Conservation (phyloP, 2,888 invertebrate genomes). For the Iphiclides podalirius region DNA sequence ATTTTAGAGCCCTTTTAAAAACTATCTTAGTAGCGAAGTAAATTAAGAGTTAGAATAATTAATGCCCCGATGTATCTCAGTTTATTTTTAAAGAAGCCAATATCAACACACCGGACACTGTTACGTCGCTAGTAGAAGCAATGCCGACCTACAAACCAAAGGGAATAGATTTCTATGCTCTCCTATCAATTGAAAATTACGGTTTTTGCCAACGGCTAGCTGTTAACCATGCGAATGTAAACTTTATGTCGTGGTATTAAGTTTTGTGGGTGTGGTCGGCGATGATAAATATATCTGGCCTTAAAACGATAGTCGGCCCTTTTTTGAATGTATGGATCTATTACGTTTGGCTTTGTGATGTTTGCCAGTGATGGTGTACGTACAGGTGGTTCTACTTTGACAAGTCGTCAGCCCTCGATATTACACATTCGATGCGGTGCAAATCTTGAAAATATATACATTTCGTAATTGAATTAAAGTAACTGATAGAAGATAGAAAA, state of each 20-base stretch:
- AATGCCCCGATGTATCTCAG: too few species aligned
- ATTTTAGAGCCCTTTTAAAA: too few species aligned
- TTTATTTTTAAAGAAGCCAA: too few species aligned
- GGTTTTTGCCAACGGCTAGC: constrained; percentile 3
- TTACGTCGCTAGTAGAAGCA: constrained; percentile 11
- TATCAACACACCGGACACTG: too few species aligned
- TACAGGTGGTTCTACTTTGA: constrained; percentile 45
- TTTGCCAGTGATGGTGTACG: constrained; percentile 35
- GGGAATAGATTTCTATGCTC: constrained; percentile 21
- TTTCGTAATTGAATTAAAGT: too few species aligned
- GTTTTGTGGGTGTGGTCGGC: constrained; percentile 26
- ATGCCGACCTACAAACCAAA: constrained; percentile 17
- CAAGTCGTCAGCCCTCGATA: too few species aligned
- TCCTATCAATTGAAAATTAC: constrained; percentile 18
- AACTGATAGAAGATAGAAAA: too few species aligned
- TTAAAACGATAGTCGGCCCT: constrained; percentile 46
- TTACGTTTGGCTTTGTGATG: constrained; percentile 59
- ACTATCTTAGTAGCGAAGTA: too few species aligned
- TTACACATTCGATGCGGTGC: too few species aligned
- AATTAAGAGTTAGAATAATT: too few species aligned
- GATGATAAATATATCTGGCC: constrained; percentile 31
- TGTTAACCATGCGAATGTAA: constrained; percentile 33
- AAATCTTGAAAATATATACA: too few species aligned
- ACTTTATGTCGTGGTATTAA: constrained; percentile 39
- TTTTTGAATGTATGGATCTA: constrained; percentile 68